Evolutionary conservation across 2,888 invertebrate genomes (phyloP).

Genomic region (Blastobasis adustella): DNA sequence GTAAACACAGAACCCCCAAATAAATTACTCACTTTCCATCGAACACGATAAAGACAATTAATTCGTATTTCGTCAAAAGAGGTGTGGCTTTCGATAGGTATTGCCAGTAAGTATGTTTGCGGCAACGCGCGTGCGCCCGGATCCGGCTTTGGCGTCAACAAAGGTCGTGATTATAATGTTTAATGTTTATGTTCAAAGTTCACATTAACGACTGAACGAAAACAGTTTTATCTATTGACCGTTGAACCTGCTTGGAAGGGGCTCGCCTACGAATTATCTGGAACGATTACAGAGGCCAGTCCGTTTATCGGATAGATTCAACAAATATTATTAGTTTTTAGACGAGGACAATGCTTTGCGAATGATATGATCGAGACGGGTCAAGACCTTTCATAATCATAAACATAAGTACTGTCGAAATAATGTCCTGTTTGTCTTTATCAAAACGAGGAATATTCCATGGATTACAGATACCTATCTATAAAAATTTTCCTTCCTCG

Average conservation of each 20-base stretch:
- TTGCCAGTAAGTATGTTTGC: not conserved
- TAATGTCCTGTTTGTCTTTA: too few species aligned
- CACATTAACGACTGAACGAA: conserved; percentile 6
- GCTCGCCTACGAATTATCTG: conserved; percentile 13
- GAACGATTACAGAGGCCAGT: too few species aligned
- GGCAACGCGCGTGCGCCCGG: not conserved
- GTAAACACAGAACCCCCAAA: too few species aligned
- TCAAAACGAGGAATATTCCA: not conserved
- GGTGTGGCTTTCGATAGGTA: conserved; percentile 1
- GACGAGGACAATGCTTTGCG: not conserved
- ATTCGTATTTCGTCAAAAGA: conserved; percentile 1
- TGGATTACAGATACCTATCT: not conserved
- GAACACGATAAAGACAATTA: too few species aligned
- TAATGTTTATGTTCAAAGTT: conserved; percentile 9
- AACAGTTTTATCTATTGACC: conserved; percentile 20
- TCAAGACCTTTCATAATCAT: not conserved
- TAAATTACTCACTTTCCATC: too few species aligned
- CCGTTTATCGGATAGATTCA: too few species aligned
- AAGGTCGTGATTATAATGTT: not conserved
- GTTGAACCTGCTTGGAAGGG: conserved; percentile 19
- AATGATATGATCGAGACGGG: not conserved
- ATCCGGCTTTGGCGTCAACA: conserved; percentile 2
- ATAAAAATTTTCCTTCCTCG: not conserved
- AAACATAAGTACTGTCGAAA: not conserved
- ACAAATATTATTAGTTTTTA: not conserved